Percentiles rank a stretch among this genome's conserved stretches.
Evolutionary conservation across 64 coral and sea anemone genomes (phyloP).

Genomic region (Astreopora myriophthalma): DNA sequence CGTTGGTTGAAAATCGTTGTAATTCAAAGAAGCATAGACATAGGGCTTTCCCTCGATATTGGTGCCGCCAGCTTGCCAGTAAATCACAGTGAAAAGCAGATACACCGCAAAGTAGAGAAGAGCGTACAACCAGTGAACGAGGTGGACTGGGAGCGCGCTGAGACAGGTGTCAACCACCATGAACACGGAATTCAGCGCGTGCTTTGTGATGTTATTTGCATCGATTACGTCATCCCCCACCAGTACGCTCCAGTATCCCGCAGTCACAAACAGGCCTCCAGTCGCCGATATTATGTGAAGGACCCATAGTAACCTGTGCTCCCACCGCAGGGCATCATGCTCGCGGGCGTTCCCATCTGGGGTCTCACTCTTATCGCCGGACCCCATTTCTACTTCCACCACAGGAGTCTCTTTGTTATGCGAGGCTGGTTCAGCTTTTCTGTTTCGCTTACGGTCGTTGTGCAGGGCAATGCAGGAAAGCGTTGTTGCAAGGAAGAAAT

Average conservation of each 20-base stretch:
- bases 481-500: slow-evolving; percentile 62
- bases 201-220: slow-evolving; percentile 64
- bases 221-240: slow-evolving; percentile 43
- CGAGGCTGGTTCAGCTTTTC: not conserved
- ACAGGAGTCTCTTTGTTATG: not conserved
- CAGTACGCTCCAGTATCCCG: slow-evolving; percentile 84
- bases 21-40: slow-evolving; percentile 77
- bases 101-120: slow-evolving; percentile 71
- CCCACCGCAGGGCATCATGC: not conserved
- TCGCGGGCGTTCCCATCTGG: not conserved
- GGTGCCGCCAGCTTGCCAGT: slow-evolving; percentile 74
- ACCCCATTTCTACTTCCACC: slow-evolving; percentile 29
- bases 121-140: slow-evolving; percentile 84
- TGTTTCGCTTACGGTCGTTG: not conserved
- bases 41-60: slow-evolving; percentile 51
- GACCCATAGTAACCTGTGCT: slow-evolving; percentile 65
- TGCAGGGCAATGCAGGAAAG: slow-evolving; percentile 45
- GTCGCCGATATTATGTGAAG: slow-evolving; percentile 75
- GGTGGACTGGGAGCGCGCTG: slow-evolving; percentile 51
- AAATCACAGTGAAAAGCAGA: slow-evolving; percentile 78
- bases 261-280: slow-evolving; percentile 57
- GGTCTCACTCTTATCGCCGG: not conserved
- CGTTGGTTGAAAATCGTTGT: slow-evolving; percentile 15
- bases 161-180: slow-evolving; percentile 72
- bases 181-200: slow-evolving; percentile 80